These are phyloP conservation scores for Pheosia tremula DNA, from an alignment of 2,888 invertebrate genomes.

Conservation along the genomic window DNA sequence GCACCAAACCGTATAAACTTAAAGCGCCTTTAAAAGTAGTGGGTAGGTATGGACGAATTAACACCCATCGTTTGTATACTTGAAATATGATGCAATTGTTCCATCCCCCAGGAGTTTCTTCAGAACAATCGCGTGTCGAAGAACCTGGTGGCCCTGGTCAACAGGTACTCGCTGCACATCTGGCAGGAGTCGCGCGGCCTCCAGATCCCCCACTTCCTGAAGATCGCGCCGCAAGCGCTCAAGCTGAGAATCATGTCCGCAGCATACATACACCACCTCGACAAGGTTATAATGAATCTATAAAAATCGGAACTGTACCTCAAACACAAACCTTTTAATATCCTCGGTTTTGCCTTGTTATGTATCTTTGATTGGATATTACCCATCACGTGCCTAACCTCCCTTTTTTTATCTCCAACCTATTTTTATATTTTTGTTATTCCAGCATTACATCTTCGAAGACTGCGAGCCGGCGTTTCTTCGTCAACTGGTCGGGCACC, in stretches of 20 bases:
- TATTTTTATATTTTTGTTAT: slow-evolving; percentile 12
- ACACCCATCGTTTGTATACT: too few species aligned
- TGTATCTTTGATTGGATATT: too few species aligned
- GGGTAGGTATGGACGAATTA: too few species aligned
- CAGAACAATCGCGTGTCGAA: slow-evolving; percentile 69
- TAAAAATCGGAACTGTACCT: too few species aligned
- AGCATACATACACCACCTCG: slow-evolving; percentile 59
- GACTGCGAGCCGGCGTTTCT: slow-evolving; percentile 67
- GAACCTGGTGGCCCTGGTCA: slow-evolving; percentile 60
- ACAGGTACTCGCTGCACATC: slow-evolving; percentile 62
- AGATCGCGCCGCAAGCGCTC: slow-evolving; percentile 58
- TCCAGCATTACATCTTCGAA: slow-evolving; percentile 62
- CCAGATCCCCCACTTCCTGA: slow-evolving; percentile 64
- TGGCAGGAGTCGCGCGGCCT: slow-evolving; percentile 68
- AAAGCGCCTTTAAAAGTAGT: too few species aligned
- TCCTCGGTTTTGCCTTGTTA: too few species aligned
- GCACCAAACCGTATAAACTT: too few species aligned
- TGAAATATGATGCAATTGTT: too few species aligned
- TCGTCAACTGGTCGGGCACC: slow-evolving; percentile 65
- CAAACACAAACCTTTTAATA: too few species aligned
- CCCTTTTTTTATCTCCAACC: too few species aligned
- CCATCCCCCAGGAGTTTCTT: slow-evolving; percentile 56
- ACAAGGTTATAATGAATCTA: slow-evolving; percentile 38
- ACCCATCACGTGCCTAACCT: too few species aligned
- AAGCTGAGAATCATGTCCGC: slow-evolving; percentile 65